Evolutionary conservation across 2,888 invertebrate species (phyloP), one percentile per base, ranked within the genome.

Genomic region (Acrobasis suavella): DNA sequence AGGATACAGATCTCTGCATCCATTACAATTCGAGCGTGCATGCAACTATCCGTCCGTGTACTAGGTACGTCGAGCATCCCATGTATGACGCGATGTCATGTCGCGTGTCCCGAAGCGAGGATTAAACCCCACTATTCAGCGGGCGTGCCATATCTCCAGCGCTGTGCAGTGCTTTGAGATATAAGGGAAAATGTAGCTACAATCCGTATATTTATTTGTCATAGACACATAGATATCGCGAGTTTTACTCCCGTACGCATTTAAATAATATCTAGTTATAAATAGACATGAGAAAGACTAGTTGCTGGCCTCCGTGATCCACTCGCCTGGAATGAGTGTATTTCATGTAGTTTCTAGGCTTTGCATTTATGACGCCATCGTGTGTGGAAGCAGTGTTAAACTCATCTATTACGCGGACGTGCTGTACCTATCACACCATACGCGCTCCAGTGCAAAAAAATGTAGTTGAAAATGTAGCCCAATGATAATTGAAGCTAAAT

Each of bases 341-440:
- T n/a, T n/a, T n/a, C n/a, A n/a, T n/a, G 2, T 22, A 3, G 22
- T 22, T 22, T 22, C 22, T 22, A 22, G 22, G 22, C 22, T 22
- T 22, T 32, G 12, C 15, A 49, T 50, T 49, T 59, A 59, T 59
- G 50, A 59, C 49, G 59, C 38, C 49, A n/a, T 38, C 50, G 50
- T 50, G 50, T 50, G 12, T n/a, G 37, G 49, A 14, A 58, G 32
- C 39, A 65, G 63, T 69, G 71, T 70, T 69, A 65, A 66, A 65
- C 65, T 62, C 77, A 78, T 82, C 80, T 79, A 72, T 81, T 74
- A 63, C 59, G 67, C 65, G 72, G 73, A 72, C 79, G 79, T 79
- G 83, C 75, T 75, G 65, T n/a, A n/a, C n/a, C n/a, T 83, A 81
- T 83, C 82, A 70, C n/a, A n/a, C n/a, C 75, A 50, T 1, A 16